Conservation (phyloP, 2,113 vertebrate species). For the Helogale parvula region DNA sequence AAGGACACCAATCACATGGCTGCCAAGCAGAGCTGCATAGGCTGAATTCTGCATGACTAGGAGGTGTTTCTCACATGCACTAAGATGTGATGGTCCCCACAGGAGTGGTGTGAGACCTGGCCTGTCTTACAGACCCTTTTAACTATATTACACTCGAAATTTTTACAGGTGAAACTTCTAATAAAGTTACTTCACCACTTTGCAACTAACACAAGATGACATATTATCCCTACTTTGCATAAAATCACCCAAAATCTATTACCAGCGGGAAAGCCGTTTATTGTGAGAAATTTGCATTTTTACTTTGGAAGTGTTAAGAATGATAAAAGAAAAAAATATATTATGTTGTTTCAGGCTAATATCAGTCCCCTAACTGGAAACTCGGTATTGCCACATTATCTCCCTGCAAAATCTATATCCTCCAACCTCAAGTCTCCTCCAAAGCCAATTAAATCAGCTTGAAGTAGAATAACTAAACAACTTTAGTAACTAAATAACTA, state of each 20-base stretch:
- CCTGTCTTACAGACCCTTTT: neutral
- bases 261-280: neutral
- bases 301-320: neutral
- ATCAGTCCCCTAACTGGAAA: neutral
- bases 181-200: neutral
- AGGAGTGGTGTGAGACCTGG: neutral
- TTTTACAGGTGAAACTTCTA: neutral
- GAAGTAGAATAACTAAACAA: neutral
- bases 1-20: neutral
- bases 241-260: neutral
- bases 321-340: neutral
- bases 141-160: neutral
- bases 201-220: neutral
- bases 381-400: neutral
- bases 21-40: neutral
- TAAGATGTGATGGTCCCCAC: accelerated
- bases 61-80: neutral
- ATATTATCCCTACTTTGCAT: neutral
- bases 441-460: neutral
- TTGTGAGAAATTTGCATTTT: neutral
- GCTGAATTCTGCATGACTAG: neutral
- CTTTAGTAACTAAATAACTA: neutral
- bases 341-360: neutral
- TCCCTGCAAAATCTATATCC: neutral
- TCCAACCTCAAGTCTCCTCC: neutral